A percentile compares a stretch with the other conserved stretches of the same genome.
Conservation (phyloP, 2,888 invertebrate genomes). For the Allophyes oxyacanthae region DNA sequence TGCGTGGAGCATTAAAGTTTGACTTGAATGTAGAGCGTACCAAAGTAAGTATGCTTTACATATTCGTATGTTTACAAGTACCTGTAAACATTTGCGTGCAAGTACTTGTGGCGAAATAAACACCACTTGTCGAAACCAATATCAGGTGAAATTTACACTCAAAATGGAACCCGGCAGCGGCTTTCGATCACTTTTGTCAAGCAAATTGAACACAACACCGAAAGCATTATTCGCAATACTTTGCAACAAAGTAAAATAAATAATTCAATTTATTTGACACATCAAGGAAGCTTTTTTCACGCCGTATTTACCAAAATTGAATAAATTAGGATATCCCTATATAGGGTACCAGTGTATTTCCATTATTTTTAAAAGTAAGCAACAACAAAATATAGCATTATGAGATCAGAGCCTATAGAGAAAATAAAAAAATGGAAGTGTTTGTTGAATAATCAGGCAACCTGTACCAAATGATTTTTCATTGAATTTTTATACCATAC, state of each 20-base stretch:
- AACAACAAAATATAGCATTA: neutral
- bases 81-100: conserved; percentile 16
- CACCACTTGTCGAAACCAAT: conserved; percentile 43
- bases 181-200: conserved; percentile 44
- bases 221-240: conserved; percentile 27
- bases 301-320: conserved; percentile 18
- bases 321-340: conserved; percentile 1
- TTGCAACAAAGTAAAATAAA: conserved; percentile 38
- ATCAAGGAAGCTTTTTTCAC: conserved; percentile 22
- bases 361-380: neutral
- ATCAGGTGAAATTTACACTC: conserved; percentile 35
- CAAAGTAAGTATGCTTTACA: neutral
- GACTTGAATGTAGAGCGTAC: conserved; percentile 12
- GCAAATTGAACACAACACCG: conserved; percentile 48
- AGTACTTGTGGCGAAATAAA: conserved; percentile 25
- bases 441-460: no score
- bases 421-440: no score
- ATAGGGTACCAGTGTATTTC: neutral
- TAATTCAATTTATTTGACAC: conserved; percentile 11
- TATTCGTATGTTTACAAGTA: no score
- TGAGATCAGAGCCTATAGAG: no score
- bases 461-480: no score
- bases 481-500: no score
- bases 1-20: conserved; percentile 23
- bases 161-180: conserved; percentile 34